Evolutionary conservation across 2,888 invertebrate genomes (phyloP).

Genomic region (Tubulanus polymorphus): DNA sequence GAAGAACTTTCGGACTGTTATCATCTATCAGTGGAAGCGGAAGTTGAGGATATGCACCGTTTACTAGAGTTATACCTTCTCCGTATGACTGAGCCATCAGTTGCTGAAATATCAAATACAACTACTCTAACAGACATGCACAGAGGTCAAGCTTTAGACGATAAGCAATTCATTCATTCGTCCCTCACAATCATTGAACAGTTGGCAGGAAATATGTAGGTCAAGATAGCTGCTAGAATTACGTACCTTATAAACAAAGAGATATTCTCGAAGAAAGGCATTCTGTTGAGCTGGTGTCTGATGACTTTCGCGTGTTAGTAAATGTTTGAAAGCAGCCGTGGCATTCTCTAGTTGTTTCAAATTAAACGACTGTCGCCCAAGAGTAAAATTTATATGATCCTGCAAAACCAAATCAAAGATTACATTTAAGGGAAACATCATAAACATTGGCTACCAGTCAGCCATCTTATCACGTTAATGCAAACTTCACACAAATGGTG

Average conservation of each 20-base stretch:
- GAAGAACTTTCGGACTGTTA: slow-evolving; percentile 68
- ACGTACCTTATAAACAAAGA: slow-evolving; percentile 75
- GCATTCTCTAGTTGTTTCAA: slow-evolving; percentile 70
- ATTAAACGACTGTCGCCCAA: slow-evolving; percentile 83
- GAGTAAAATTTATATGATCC: slow-evolving; percentile 92
- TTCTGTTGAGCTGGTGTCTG: slow-evolving; percentile 51
- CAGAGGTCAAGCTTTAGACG: neutral
- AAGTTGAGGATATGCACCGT: slow-evolving; percentile 60
- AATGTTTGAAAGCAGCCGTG: slow-evolving; percentile 71
- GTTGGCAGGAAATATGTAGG: too few relatives aligned
- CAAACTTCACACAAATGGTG: too few relatives aligned
- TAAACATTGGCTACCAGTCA: too few relatives aligned
- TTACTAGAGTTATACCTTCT: slow-evolving; percentile 19
- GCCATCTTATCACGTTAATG: too few relatives aligned
- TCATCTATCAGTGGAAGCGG: slow-evolving; percentile 72
- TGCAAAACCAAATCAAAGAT: slow-evolving; percentile 21
- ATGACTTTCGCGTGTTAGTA: slow-evolving; percentile 55
- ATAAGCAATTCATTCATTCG: neutral
- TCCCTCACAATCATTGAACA: too few relatives aligned
- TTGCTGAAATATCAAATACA: slow-evolving; percentile 31
- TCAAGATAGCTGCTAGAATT: neutral
- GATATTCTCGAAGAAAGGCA: slow-evolving; percentile 79
- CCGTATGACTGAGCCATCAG: slow-evolving; percentile 38
- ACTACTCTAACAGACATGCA: neutral
- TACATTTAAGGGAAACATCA: too few relatives aligned